phyloP scores from a whole-genome alignment of 2,797 vertebrate genomes.

The Furcifer pardalis region DNA sequence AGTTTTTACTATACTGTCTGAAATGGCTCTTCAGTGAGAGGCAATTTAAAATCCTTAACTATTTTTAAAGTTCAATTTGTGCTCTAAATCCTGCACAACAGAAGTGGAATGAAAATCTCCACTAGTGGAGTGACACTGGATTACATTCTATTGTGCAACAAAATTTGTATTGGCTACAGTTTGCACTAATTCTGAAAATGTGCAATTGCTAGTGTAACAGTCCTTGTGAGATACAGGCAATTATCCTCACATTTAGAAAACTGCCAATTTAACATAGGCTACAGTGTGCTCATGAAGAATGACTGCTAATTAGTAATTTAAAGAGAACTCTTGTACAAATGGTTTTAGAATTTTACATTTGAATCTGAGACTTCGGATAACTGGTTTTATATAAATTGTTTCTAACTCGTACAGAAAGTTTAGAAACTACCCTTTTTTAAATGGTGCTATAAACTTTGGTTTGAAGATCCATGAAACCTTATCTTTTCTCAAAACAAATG shows the following conservation, averaged over 20 bases:
- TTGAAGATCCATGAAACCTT: not conserved
- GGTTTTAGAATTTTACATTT: not conserved
- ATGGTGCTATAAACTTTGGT: conserved; percentile 20
- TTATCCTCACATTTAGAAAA: conserved; percentile 18
- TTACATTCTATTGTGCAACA: too few species aligned
- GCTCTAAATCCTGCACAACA: too few species aligned
- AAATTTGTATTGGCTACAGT: too few species aligned
- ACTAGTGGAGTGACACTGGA: too few species aligned
- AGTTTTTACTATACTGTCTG: conserved; percentile 3
- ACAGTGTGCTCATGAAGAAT: not conserved
- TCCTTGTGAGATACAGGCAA: too few species aligned
- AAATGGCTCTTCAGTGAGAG: conserved; percentile 23
- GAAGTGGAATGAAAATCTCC: too few species aligned
- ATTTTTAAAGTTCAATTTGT: conserved; percentile 1
- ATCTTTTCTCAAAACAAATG: conserved; percentile 17
- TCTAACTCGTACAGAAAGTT: conserved; percentile 12
- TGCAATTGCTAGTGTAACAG: too few species aligned
- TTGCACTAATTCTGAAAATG: too few species aligned
- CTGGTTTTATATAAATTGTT: conserved; percentile 4
- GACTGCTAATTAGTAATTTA: not conserved
- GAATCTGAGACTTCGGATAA: not conserved
- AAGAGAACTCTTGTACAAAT: not conserved
- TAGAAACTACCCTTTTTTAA: conserved; percentile 7
- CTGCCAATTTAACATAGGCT: not conserved
- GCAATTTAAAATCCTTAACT: conserved; percentile 3